Percentiles rank a stretch among this genome's conserved stretches.
These are phyloP conservation scores for Scelioninae gen. 1 DNA, from an alignment of 2,888 invertebrate genomes.

Conservation along the genomic window DNA sequence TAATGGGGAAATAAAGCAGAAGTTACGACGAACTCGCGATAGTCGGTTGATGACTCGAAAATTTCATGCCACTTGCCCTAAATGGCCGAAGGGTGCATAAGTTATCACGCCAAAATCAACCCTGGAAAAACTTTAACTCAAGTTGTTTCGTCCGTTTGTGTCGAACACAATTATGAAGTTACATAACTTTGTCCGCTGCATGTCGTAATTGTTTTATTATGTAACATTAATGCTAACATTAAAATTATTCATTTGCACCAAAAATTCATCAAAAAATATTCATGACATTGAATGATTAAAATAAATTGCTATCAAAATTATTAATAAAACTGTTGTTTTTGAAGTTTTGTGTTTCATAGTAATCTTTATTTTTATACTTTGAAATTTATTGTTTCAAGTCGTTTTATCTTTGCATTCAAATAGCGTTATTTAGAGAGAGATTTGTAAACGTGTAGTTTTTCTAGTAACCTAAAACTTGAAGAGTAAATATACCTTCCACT, in stretches of 20 bases:
- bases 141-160: constrained; percentile 39
- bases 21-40: constrained; percentile 4
- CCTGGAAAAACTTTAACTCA: constrained; percentile 20
- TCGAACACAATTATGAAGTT: constrained; percentile 36
- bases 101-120: constrained; percentile 36
- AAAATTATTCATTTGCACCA: no score
- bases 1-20: constrained; percentile 18
- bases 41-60: constrained; percentile 21
- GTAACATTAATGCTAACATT: neutral
- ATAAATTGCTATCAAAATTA: no score
- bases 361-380: no score
- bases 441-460: no score
- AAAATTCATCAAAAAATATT: no score
- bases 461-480: constrained; percentile 66
- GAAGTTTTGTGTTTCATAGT: no score
- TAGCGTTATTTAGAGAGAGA: no score
- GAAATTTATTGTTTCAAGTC: no score
- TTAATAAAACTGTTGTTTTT: no score
- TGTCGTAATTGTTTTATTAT: constrained; percentile 21
- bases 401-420: no score
- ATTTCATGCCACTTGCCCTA: constrained; percentile 12
- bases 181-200: constrained; percentile 14
- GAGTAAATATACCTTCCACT: constrained; percentile 70
- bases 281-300: no score
- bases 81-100: constrained; percentile 44